Conservation (phyloP, 2,888 invertebrate genomes). For the Lacanobia oleracea region DNA sequence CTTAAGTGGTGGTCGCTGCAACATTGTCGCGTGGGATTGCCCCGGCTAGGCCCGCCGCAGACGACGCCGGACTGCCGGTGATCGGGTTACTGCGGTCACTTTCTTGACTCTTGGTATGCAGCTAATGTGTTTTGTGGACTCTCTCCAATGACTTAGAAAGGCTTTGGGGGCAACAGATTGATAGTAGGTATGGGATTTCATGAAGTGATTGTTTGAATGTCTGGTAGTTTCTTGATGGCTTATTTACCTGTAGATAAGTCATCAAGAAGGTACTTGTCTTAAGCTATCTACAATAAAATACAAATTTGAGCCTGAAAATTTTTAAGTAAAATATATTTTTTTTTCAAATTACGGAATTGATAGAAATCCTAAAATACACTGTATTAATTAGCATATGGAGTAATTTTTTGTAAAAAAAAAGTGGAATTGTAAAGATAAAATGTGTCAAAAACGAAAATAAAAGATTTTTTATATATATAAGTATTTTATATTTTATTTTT, state of each 20-base stretch:
- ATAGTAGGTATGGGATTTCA: conserved; percentile 18
- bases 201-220: conserved; percentile 7
- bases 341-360: background rate
- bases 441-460: conserved; percentile 3
- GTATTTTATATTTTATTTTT: too few species aligned
- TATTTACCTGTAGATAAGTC: background rate
- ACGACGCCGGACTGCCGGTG: conserved; percentile 45
- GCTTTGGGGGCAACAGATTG: conserved; percentile 15
- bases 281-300: background rate
- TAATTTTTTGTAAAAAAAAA: too few species aligned
- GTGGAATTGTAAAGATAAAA: background rate
- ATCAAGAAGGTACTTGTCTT: too few species aligned
- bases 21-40: conserved; percentile 67
- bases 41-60: conserved; percentile 55
- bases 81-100: conserved; percentile 68
- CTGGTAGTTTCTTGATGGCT: background rate
- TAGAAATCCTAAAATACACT: background rate
- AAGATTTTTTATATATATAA: too few species aligned
- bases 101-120: conserved; percentile 58
- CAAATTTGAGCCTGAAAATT: background rate
- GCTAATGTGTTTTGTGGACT: conserved; percentile 43
- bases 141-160: conserved; percentile 61
- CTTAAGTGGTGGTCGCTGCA: conserved; percentile 51
- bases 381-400: too few species aligned
- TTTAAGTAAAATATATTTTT: too few species aligned